phyloP scores from a whole-genome alignment of 1,140 invertebrate species.

The Formica exsecta region DNA sequence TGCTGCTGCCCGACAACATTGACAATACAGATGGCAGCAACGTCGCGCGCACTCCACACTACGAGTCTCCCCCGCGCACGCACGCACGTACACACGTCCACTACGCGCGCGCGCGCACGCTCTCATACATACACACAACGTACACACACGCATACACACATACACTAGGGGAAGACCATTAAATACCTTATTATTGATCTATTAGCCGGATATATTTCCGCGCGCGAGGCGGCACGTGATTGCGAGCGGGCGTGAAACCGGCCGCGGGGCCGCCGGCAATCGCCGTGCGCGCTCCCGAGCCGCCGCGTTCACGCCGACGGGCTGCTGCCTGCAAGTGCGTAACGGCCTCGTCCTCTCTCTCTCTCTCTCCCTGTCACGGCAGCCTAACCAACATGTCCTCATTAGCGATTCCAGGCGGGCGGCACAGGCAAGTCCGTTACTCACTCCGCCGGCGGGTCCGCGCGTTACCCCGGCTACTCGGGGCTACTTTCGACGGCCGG shows the following conservation, averaged over 20 bases:
- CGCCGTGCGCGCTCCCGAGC: conserved; percentile 58
- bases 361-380: conserved; percentile 77
- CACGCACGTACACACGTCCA: conserved; percentile 69
- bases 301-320: conserved; percentile 53
- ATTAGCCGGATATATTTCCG: conserved; percentile 83
- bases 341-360: conserved; percentile 56
- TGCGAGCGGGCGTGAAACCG: conserved; percentile 60
- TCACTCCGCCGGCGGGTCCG: conserved; percentile 77
- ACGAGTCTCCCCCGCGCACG: conserved; percentile 72
- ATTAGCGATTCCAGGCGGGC: conserved; percentile 85
- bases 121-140: too few species aligned
- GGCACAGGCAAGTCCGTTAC: conserved; percentile 77
- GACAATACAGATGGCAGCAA: conserved; percentile 90
- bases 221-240: conserved; percentile 80
- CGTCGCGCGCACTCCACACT: conserved; percentile 68
- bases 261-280: conserved; percentile 45
- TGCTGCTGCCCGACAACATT: conserved; percentile 88
- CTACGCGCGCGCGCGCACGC: conserved; percentile 68
- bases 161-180: conserved; percentile 75
- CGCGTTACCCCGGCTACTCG: conserved; percentile 62
- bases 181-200: conserved; percentile 87
- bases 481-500: conserved; percentile 69
- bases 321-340: conserved; percentile 53
- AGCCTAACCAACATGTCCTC: conserved; percentile 88
- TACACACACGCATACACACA: conserved; percentile 51